Percentiles rank a stretch among this genome's conserved stretches.
phyloP scores from a whole-genome alignment of 2,888 invertebrate species.

The Chorisops tibialis region DNA sequence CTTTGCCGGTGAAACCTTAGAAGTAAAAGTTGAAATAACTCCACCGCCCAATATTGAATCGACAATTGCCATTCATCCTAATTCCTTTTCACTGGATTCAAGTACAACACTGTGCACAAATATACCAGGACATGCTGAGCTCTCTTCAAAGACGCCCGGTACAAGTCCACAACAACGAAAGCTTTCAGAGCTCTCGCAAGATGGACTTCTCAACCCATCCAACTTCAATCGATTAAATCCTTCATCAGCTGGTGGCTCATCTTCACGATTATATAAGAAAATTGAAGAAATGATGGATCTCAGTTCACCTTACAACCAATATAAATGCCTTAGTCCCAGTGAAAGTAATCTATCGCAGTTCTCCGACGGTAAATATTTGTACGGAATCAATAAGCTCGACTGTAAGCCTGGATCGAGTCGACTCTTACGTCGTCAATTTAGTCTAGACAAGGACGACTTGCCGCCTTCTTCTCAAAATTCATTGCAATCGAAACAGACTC shows the following conservation, averaged over 20 bases:
- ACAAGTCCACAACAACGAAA: conserved; percentile 41
- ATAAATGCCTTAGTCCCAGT: conserved; percentile 67
- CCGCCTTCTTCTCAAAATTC: conserved; percentile 38
- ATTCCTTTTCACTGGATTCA: conserved; percentile 51
- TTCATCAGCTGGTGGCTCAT: conserved; percentile 46
- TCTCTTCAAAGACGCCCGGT: conserved; percentile 30
- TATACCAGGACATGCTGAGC: conserved; percentile 27
- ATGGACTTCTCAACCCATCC: conserved; percentile 45
- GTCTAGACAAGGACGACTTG: conserved; percentile 65
- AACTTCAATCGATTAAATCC: conserved; percentile 47
- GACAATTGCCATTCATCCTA: conserved; percentile 41
- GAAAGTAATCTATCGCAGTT: conserved; percentile 54
- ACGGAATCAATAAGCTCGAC: conserved; percentile 42
- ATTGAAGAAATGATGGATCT: conserved; percentile 58
- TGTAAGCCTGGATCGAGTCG: conserved; percentile 53
- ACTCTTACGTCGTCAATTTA: conserved; percentile 64
- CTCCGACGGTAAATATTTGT: conserved; percentile 49
- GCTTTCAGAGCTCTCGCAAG: conserved; percentile 48
- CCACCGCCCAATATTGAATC: conserved; percentile 44
- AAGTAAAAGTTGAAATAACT: conserved; percentile 53
- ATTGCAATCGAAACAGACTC: conserved; percentile 36
- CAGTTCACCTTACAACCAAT: conserved; percentile 72
- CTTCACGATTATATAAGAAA: conserved; percentile 49
- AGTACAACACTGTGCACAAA: conserved; percentile 48
- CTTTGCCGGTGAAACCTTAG: conserved; percentile 49